Conservation (phyloP, 2,113 vertebrate species). For the Oncorhynchus kisutch region DNA sequence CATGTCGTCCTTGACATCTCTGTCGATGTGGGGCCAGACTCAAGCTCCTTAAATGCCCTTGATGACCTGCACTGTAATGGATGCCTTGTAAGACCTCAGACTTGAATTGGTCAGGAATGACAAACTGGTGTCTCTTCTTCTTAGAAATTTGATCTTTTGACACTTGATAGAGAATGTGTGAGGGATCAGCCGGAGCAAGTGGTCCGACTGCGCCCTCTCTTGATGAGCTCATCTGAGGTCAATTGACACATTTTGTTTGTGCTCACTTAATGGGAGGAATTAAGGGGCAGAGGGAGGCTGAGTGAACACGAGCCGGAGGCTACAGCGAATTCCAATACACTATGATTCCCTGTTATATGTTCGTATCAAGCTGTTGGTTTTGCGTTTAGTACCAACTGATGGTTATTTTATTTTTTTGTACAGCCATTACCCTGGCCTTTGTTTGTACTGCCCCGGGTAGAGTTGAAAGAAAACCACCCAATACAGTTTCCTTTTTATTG, state of each 20-base stretch:
- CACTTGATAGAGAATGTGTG: constrained; percentile 12
- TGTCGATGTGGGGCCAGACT: constrained; percentile 25
- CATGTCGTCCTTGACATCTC: constrained; percentile 22
- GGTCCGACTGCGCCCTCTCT: no score
- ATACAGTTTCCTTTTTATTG: no score
- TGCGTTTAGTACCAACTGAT: background rate
- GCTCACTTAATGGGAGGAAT: no score
- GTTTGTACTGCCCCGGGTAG: background rate
- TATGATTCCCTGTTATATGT: no score
- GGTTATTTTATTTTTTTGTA: no score
- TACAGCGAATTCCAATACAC: no score
- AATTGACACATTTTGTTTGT: no score
- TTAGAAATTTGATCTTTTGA: background rate
- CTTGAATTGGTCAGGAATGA: constrained; percentile 2
- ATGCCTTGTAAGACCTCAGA: constrained; percentile 5
- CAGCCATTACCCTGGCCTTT: background rate
- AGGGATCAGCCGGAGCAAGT: no score
- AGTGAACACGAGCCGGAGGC: background rate
- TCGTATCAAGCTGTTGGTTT: background rate
- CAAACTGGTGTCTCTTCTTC: constrained; percentile 14
- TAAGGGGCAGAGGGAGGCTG: background rate
- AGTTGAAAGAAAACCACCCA: no score
- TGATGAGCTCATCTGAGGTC: no score
- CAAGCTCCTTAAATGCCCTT: constrained; percentile 27
- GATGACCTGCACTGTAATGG: constrained; percentile 24